phyloP scores from a whole-genome alignment of 2,888 invertebrate species.

The Campoplex capitator region DNA sequence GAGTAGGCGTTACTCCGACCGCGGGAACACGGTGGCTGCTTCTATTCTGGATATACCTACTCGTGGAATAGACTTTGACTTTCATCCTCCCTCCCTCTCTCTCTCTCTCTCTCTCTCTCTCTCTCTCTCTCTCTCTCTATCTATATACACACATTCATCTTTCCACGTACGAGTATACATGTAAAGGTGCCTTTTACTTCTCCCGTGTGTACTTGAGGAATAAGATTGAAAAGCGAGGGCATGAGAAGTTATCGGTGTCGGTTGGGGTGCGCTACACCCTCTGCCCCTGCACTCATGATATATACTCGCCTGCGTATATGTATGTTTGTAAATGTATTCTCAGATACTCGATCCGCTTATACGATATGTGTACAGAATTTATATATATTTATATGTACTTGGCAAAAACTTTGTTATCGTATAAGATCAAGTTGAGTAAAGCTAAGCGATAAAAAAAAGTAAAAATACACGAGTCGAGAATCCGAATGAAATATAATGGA shows the following conservation, averaged over 20 bases:
- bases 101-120: too few species aligned
- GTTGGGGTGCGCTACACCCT: slow-evolving; percentile 55
- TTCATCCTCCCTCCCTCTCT: neutral
- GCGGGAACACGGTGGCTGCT: slow-evolving; percentile 62
- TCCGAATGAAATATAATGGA: neutral
- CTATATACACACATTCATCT: neutral
- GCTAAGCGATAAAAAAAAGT: neutral
- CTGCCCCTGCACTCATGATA: slow-evolving; percentile 25
- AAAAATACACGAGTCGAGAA: neutral
- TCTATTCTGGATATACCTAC: slow-evolving; percentile 58
- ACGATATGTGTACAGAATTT: slow-evolving; percentile 18
- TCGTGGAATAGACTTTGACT: slow-evolving; percentile 58
- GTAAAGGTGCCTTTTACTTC: slow-evolving; percentile 34
- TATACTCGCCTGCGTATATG: neutral
- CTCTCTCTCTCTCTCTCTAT: neutral
- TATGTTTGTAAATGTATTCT: slow-evolving; percentile 29
- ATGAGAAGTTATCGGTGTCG: slow-evolving; percentile 65
- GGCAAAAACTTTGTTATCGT: neutral
- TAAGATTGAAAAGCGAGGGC: slow-evolving; percentile 64
- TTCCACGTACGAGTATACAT: neutral
- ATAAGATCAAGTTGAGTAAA: neutral
- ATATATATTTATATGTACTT: slow-evolving; percentile 14
- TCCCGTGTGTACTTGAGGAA: slow-evolving; percentile 48
- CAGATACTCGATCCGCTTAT: slow-evolving; percentile 52
- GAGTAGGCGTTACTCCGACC: slow-evolving; percentile 64